phyloP scores from a whole-genome alignment of 2,888 invertebrate genomes.

The Synanthedon formicaeformis region DNA sequence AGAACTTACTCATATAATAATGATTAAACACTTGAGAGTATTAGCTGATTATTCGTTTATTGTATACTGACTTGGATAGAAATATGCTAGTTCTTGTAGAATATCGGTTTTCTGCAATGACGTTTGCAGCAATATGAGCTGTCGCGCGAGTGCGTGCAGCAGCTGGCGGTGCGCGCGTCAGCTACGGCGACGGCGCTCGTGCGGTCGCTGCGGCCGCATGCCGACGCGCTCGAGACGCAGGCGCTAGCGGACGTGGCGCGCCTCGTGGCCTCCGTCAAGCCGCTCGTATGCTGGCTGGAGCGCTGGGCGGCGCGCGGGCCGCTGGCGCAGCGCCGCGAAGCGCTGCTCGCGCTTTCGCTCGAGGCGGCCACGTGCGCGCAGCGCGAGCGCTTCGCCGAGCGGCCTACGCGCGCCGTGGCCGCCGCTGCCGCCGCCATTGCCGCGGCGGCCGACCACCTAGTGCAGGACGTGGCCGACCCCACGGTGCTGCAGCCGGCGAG shows the following conservation, averaged over 20 bases:
- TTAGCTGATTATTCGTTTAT: too few species aligned
- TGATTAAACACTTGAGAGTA: too few species aligned
- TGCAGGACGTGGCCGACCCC: slow-evolving; percentile 89
- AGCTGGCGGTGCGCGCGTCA: slow-evolving; percentile 85
- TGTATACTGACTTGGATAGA: too few species aligned
- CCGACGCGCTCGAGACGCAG: slow-evolving; percentile 80
- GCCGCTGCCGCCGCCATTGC: slow-evolving; percentile 81
- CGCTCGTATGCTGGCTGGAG: slow-evolving; percentile 92
- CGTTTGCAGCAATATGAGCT: slow-evolving; percentile 84
- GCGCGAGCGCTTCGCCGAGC: slow-evolving; percentile 88
- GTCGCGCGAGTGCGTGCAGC: slow-evolving; percentile 92
- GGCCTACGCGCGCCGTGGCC: slow-evolving; percentile 82
- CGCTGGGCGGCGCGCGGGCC: slow-evolving; percentile 56
- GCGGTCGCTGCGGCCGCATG: slow-evolving; percentile 76
- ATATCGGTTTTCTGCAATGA: too few species aligned
- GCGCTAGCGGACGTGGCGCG: slow-evolving; percentile 88
- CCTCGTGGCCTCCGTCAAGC: slow-evolving; percentile 86
- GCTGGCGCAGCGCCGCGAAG: slow-evolving; percentile 10
- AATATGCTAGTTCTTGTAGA: too few species aligned
- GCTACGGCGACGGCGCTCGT: slow-evolving; percentile 80
- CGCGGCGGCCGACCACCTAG: slow-evolving; percentile 84
- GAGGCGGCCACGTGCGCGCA: slow-evolving; percentile 93
- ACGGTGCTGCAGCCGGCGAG: slow-evolving; percentile 91
- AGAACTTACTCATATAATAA: too few species aligned
- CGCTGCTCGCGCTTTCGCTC: slow-evolving; percentile 80